Base-by-base conservation (phyloP, 1,140 invertebrate species). In the Lepidurus apus region DNA sequence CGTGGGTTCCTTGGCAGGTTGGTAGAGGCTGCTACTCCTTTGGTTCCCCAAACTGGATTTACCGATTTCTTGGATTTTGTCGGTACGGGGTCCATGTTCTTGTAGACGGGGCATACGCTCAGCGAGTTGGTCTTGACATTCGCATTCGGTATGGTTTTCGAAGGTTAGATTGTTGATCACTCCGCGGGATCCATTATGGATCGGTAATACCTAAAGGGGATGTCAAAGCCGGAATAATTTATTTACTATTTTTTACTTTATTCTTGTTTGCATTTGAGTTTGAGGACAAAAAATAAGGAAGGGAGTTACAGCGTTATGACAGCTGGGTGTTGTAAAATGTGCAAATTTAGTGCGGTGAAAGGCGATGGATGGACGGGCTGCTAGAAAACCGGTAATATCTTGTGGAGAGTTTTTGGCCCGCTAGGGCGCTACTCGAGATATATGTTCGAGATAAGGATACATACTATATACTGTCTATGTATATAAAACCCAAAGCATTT, bases 341-440 rank as follows among this genome's bases (percentile, higher is more conserved):
- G 53, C 53, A 65, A 65, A 65, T 65, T 65, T 65, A 65, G 53
- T 65, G 21, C 53, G 53, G 53, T 65, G 53, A 65, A 65, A 65
- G 53, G 53, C 21, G 53, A 65, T 65, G 53, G n/a, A 65, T 65
- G 13, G 53, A n/a, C 53, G 53, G 6, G 17, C 13, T 65, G 53
- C 21, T 7, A 21, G 53, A 21, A 65, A 65, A 65, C 53, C 53
- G 13, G 53, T 9, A 65, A 65, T 13, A 65, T 13, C 34, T 34
- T 7, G 53, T 7, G 21, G 53, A 13, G 53, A n/a, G 13, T 13
- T 65, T 47, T 65, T 65, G 21, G 53, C 13, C 53, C 53, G 17
- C 17, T 65, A 17, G 53, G 53, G 53, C 8, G 13, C 17, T 65
- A 21, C 0, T 21, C 21, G 53, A 65, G 53, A 65, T 65, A 7